Percentiles rank a stretch among this genome's conserved stretches.
These are phyloP conservation scores for Diogma glabrata DNA, from an alignment of 2,888 invertebrate species.

Conservation along the genomic window DNA sequence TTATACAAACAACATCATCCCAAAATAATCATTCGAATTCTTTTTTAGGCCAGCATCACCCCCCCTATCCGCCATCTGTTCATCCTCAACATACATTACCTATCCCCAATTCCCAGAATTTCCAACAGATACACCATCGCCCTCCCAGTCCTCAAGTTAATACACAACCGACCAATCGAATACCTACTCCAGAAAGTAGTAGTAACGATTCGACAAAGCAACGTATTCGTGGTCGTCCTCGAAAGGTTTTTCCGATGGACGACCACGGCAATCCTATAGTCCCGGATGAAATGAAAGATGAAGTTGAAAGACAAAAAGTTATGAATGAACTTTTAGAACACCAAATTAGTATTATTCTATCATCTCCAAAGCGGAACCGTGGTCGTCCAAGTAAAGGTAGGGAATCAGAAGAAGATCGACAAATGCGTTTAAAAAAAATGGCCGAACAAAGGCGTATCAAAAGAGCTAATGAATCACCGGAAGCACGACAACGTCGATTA, in stretches of 20 bases:
- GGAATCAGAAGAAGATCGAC: slow-evolving; percentile 34
- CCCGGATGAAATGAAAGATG: slow-evolving; percentile 22
- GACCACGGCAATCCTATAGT: slow-evolving; percentile 13
- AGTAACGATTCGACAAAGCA: slow-evolving; percentile 31
- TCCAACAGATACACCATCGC: slow-evolving; percentile 14
- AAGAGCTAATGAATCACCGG: slow-evolving; percentile 34
- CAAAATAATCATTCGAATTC: slow-evolving; percentile 6
- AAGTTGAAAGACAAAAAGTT: slow-evolving; percentile 28
- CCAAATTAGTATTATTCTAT: slow-evolving; percentile 34
- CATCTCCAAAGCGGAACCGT: slow-evolving; percentile 21
- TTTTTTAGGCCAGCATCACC: slow-evolving; percentile 23
- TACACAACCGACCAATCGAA: slow-evolving; percentile 21
- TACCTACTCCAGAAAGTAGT: slow-evolving; percentile 24
- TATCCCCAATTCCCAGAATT: slow-evolving; percentile 17
- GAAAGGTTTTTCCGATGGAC: slow-evolving; percentile 25
- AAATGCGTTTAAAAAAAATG: slow-evolving; percentile 32
- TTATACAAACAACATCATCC: slow-evolving; percentile 22
- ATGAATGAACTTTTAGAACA: slow-evolving; percentile 33
- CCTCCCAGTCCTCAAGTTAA: slow-evolving; percentile 10
- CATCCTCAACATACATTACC: slow-evolving; percentile 20
- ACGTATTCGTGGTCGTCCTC: slow-evolving; percentile 33
- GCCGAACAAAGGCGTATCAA: slow-evolving; percentile 33
- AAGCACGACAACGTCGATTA: slow-evolving; percentile 30
- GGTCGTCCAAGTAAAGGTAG: slow-evolving; percentile 31
- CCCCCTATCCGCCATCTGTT: slow-evolving; percentile 22